Conservation (phyloP, 2,797 vertebrate species). For the Phaenicophaeus curvirostris region DNA sequence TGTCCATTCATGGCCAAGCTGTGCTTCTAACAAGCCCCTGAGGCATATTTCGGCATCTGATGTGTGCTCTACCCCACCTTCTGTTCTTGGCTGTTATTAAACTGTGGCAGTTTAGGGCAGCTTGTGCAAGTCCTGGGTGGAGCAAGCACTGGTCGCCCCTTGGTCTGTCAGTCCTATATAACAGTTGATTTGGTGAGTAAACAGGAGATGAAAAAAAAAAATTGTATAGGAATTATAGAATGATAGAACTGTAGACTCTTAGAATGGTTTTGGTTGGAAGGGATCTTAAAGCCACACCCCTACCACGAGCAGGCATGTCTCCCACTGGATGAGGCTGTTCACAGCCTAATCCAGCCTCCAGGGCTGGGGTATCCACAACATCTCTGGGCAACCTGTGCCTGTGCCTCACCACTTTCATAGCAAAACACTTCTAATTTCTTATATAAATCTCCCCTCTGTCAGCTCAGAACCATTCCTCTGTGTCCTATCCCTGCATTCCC, state of each 20-base stretch:
- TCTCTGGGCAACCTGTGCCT: no score
- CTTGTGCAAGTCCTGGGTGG: neutral
- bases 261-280: no score
- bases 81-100: neutral
- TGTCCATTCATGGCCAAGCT: neutral
- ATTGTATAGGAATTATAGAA: neutral
- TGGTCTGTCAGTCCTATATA: neutral
- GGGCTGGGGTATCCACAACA: no score
- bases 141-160: neutral
- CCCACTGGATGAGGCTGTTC: no score
- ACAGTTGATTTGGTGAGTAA: neutral
- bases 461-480: no score
- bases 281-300: no score
- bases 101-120: neutral
- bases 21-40: neutral
- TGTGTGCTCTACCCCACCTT: neutral
- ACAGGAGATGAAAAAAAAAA: neutral
- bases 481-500: no score
- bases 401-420: no score
- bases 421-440: no score
- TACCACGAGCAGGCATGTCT: no score
- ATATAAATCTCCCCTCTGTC: no score
- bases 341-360: no score
- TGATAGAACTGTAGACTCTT: neutral
- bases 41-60: neutral